A percentile compares a stretch with the other conserved stretches of the same genome.
These are phyloP conservation scores for Clarias laeviceps DNA, from an alignment of 2,797 vertebrate species.

Conservation along the genomic window DNA sequence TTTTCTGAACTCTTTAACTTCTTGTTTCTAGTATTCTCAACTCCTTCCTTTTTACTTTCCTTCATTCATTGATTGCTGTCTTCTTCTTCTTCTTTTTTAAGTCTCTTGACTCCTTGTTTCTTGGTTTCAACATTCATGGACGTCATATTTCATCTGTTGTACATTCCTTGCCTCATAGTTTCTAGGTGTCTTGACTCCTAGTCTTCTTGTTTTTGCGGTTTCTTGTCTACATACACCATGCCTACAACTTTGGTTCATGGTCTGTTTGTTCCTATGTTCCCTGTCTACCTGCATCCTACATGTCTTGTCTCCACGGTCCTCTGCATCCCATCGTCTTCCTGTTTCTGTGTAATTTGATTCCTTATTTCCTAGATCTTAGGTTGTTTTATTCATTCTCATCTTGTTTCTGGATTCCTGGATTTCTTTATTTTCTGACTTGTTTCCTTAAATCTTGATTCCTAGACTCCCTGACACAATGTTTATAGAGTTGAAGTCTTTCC, in stretches of 20 bases:
- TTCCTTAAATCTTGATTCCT: background rate
- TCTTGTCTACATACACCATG: background rate
- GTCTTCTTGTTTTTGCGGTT: background rate
- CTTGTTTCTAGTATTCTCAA: background rate
- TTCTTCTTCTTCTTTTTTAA: background rate
- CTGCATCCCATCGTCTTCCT: background rate
- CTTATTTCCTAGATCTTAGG: background rate
- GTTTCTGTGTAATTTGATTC: background rate
- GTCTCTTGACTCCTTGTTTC: background rate
- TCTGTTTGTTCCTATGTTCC: background rate
- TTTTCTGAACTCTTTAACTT: background rate
- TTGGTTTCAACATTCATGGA: background rate
- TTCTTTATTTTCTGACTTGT: background rate
- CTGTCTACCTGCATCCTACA: background rate
- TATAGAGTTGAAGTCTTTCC: background rate
- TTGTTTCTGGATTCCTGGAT: background rate
- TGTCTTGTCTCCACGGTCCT: background rate
- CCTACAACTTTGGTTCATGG: background rate
- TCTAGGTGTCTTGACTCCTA: background rate
- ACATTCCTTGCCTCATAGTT: background rate
- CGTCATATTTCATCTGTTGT: background rate
- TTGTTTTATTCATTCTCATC: background rate
- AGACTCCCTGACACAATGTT: background rate
- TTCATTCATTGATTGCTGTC: background rate
- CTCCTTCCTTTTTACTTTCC: background rate